Base-by-base conservation (phyloP, 1,140 invertebrate species). In the Drosophila nikananu region DNA sequence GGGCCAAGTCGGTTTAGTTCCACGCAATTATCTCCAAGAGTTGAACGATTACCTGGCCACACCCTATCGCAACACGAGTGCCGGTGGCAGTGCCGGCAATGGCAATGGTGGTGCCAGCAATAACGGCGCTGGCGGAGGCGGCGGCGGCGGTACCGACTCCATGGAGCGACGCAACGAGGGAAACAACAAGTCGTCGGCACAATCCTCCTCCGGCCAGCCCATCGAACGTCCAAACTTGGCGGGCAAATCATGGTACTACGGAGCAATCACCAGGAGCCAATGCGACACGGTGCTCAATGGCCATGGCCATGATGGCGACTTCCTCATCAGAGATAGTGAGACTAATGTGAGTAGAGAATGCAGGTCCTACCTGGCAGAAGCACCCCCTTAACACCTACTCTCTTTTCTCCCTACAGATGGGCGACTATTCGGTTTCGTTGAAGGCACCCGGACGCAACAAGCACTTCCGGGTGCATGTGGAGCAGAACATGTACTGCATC, bases 391-490 rank as follows among this genome's bases (percentile, higher is more conserved):
- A 6, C 12, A 7, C 10, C 10, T 5, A 8, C 27, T 6, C 12
- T 10, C 5, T 2, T n/a, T 4, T 17, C 32, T 32, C 0, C 25
- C 94, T 94, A 21, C 93, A 99, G 98, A 96, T 98, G 94, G 99
- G 99, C 67, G 99, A 99, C 94, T 99, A 97, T 94, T 99, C 99
- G 41, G 98, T 99, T 78, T 99, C 99, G 35, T 94, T 99, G 82
- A 99, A 99, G 94, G 99, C 99, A 49, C 97, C 98, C 54, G 97
- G 97, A 37, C 96, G 98, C 70, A 99, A 99, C 94, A 99, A 99
- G 94, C 99, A 99, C 94, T 99, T 99, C 94, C 96, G 99, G 91
- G 98, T 99, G 74, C 98, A 99, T 92, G 98, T 99, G 49, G 98
- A 99, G 94, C 97, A 97, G 77, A 96, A 95, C 32, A 95, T 98